Conservation (phyloP, 2,888 invertebrate species). For the Heteropelma amictum region DNA sequence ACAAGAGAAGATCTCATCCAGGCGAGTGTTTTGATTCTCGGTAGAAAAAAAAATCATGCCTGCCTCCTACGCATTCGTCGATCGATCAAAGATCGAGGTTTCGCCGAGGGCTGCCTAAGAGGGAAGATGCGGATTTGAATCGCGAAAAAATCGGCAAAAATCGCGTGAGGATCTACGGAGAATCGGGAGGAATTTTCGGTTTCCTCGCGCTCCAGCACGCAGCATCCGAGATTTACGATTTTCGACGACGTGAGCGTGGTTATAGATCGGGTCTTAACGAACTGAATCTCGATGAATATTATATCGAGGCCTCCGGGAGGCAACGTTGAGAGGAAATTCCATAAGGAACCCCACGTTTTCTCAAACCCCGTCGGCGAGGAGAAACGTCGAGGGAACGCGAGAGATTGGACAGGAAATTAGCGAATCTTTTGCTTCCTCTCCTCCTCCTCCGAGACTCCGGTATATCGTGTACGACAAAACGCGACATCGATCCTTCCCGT, state of each 20-base stretch:
- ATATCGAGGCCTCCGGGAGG: slow-evolving; percentile 1
- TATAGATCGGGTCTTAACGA: slow-evolving; percentile 54
- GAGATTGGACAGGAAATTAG: slow-evolving; percentile 63
- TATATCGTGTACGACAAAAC: no score
- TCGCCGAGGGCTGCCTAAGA: slow-evolving; percentile 32
- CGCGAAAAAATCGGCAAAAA: slow-evolving; percentile 9
- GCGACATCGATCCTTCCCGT: neutral
- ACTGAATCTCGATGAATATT: slow-evolving; percentile 49
- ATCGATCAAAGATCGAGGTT: slow-evolving; percentile 45
- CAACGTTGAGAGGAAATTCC: slow-evolving; percentile 10
- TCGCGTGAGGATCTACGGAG: neutral
- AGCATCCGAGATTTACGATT: slow-evolving; percentile 52
- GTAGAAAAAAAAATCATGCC: slow-evolving; percentile 40
- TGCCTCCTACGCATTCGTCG: slow-evolving; percentile 41
- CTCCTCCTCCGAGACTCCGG: no score
- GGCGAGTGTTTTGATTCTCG: neutral
- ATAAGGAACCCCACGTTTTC: neutral
- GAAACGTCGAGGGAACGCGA: no score
- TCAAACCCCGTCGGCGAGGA: no score
- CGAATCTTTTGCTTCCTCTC: slow-evolving; percentile 59
- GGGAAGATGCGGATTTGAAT: slow-evolving; percentile 33
- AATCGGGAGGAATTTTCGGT: slow-evolving; percentile 46
- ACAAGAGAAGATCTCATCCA: neutral
- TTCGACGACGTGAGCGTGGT: slow-evolving; percentile 52
- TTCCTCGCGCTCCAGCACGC: no score